Conservation (phyloP, 2,888 invertebrate genomes). For the Mimumesa dahlbomi region DNA sequence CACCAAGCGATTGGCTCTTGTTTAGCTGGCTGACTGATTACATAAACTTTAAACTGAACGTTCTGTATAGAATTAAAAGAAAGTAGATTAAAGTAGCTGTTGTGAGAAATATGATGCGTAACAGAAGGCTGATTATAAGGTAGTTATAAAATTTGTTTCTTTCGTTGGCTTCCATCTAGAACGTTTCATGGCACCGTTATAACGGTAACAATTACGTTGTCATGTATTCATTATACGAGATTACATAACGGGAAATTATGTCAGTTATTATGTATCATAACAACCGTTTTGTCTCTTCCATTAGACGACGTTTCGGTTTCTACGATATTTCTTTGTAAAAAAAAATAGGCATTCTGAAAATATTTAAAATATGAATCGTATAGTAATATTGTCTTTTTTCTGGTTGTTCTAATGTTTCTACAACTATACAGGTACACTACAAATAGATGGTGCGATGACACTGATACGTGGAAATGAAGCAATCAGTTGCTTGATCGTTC, state of each 20-base stretch:
- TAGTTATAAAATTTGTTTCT: conserved; percentile 23
- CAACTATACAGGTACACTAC: too few relatives aligned
- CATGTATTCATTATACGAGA: conserved; percentile 30
- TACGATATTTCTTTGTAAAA: too few relatives aligned
- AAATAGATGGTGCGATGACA: too few relatives aligned
- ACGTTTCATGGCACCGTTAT: conserved; percentile 19
- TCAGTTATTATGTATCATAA: conserved; percentile 33
- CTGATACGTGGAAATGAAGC: too few relatives aligned
- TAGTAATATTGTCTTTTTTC: too few relatives aligned
- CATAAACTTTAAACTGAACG: conserved; percentile 42
- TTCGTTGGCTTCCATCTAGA: conserved; percentile 36
- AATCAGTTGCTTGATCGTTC: too few relatives aligned
- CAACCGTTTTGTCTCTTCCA: conserved; percentile 13
- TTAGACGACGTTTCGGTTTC: too few relatives aligned
- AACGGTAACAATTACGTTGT: conserved; percentile 25
- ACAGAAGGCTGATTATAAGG: conserved; percentile 33
- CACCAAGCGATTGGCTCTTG: conserved; percentile 56
- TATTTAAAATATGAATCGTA: too few relatives aligned
- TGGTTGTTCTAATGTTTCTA: too few relatives aligned
- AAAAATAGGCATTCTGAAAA: too few relatives aligned
- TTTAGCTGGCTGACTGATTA: conserved; percentile 51
- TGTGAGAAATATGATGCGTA: conserved; percentile 43
- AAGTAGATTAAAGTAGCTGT: conserved; percentile 39
- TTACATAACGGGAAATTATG: conserved; percentile 42
- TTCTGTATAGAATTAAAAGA: conserved; percentile 23